Evolutionary conservation across 2,888 invertebrate genomes (phyloP).

Genomic region (Operophtera brumata): DNA sequence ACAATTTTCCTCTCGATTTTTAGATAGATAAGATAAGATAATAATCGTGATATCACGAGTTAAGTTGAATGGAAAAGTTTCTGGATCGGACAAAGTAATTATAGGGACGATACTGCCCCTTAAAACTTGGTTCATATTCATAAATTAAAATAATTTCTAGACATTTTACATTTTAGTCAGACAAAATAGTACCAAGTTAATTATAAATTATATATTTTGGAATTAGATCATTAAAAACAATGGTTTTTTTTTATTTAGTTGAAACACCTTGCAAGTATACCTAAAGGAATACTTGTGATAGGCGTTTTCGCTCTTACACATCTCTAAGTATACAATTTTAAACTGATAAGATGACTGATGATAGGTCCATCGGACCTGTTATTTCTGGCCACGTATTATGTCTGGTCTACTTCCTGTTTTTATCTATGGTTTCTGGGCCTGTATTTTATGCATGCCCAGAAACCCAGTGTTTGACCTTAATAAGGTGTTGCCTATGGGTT

Average conservation of each 20-base stretch:
- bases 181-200: too few species aligned
- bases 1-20: slow-evolving; percentile 41
- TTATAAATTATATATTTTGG: too few species aligned
- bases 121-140: not conserved
- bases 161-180: too few species aligned
- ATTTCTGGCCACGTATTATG: not conserved
- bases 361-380: slow-evolving; percentile 1
- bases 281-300: too few species aligned
- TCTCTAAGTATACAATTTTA: too few species aligned
- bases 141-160: too few species aligned
- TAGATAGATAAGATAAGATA: slow-evolving; percentile 49
- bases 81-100: slow-evolving; percentile 28
- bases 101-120: not conserved
- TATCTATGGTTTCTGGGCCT: slow-evolving; percentile 5
- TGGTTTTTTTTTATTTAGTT: too few species aligned
- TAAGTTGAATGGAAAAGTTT: slow-evolving; percentile 75
- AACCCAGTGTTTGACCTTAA: slow-evolving; percentile 52
- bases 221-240: too few species aligned
- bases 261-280: too few species aligned
- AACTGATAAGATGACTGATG: too few species aligned
- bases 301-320: too few species aligned
- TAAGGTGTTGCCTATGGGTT: slow-evolving; percentile 49
- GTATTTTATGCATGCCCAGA: slow-evolving; percentile 60
- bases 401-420: not conserved
- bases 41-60: slow-evolving; percentile 62